phyloP scores from a whole-genome alignment of 2,888 invertebrate species.

The Mycalesis mineus region DNA sequence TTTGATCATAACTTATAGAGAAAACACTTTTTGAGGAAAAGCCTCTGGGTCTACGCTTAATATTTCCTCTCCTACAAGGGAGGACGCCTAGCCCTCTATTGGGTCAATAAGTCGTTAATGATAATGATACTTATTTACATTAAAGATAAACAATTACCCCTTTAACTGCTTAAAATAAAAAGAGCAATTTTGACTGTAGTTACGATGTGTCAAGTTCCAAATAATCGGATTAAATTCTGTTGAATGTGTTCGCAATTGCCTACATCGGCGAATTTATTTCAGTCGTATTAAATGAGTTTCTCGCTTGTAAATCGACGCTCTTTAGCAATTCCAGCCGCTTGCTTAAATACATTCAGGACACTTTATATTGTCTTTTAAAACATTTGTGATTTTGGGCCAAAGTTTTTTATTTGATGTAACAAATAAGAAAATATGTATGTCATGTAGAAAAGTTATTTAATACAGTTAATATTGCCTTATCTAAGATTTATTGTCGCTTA shows the following conservation, averaged over 20 bases:
- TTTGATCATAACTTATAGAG: too few relatives aligned
- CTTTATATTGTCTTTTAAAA: background rate
- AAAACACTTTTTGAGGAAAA: too few relatives aligned
- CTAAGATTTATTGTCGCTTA: too few relatives aligned
- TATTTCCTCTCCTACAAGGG: too few relatives aligned
- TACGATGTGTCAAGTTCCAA: background rate
- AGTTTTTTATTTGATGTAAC: background rate
- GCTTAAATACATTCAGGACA: background rate
- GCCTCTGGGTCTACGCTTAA: too few relatives aligned
- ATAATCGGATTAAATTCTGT: background rate
- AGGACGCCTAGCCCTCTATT: too few relatives aligned
- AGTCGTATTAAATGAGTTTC: background rate
- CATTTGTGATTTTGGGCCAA: background rate
- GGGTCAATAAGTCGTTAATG: too few relatives aligned
- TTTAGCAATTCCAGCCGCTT: constrained; percentile 1
- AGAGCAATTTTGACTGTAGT: background rate
- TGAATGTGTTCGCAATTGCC: constrained; percentile 6
- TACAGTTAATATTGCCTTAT: too few relatives aligned
- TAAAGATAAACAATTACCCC: background rate
- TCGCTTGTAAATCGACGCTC: constrained; percentile 1
- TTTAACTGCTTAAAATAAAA: background rate
- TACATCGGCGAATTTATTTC: constrained; percentile 6
- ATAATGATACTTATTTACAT: too few relatives aligned
- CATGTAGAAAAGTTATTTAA: too few relatives aligned
- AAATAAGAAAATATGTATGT: too few relatives aligned